These are phyloP conservation scores for Mormoops blainvillei DNA, from an alignment of 2,113 vertebrate species.

Conservation along the genomic window DNA sequence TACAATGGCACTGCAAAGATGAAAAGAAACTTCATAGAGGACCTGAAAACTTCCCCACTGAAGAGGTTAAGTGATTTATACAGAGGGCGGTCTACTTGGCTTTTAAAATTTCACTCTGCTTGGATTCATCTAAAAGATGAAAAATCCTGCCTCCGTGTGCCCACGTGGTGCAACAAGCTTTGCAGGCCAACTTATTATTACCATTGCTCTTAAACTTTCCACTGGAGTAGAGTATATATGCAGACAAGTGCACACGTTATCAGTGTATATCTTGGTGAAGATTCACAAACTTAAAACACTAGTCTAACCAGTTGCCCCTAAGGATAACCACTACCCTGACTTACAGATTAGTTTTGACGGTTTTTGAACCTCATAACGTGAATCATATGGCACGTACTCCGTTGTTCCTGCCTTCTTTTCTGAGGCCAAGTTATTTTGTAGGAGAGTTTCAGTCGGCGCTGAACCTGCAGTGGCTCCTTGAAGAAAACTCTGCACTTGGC, in stretches of 20 bases:
- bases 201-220: background rate
- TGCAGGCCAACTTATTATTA: background rate
- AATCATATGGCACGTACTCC: background rate
- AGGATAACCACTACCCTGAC: background rate
- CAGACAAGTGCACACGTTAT: background rate
- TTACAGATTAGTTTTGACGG: background rate
- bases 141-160: background rate
- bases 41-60: background rate
- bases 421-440: background rate
- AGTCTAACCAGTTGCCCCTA: background rate
- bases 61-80: background rate
- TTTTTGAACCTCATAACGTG: background rate
- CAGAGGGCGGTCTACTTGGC: background rate
- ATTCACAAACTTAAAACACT: background rate
- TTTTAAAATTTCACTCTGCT: background rate
- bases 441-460: background rate
- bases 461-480: background rate
- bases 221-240: background rate
- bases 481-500: background rate
- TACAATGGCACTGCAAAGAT: constrained; percentile 77
- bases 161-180: background rate
- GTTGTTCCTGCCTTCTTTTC: background rate
- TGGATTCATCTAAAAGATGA: background rate
- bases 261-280: background rate
- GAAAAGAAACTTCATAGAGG: constrained; percentile 49